Evolutionary conservation across 2,113 vertebrate species (phyloP).

Genomic region (Paraplagusia blochii): DNA sequence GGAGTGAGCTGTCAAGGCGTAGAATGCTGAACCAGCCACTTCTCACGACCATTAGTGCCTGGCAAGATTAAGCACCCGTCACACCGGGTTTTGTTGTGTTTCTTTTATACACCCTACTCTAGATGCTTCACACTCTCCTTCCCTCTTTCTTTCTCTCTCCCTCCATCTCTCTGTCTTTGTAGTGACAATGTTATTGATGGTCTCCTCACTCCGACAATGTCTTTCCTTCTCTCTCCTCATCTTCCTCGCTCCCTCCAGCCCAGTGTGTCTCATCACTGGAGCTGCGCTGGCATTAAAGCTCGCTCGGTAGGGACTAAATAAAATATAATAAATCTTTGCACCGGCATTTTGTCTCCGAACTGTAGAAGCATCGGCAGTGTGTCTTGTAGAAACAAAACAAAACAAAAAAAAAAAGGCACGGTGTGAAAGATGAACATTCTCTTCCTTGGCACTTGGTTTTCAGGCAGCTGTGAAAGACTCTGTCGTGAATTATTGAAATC

Average conservation of each 20-base stretch:
- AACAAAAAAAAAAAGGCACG: background rate
- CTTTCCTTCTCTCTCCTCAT: constrained; percentile 24
- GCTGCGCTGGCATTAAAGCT: background rate
- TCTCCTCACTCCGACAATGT: constrained; percentile 63
- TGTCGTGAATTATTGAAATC: constrained; percentile 71
- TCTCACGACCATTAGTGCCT: constrained; percentile 62
- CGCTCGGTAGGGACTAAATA: constrained; percentile 1
- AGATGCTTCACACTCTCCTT: constrained; percentile 37
- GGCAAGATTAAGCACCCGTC: constrained; percentile 61
- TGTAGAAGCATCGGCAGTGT: constrained; percentile 9
- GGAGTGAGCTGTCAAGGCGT: constrained; percentile 71
- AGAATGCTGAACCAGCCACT: constrained; percentile 51
- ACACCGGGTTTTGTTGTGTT: constrained; percentile 55
- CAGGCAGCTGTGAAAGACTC: constrained; percentile 29
- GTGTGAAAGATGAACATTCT: constrained; percentile 5
- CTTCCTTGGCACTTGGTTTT: constrained; percentile 1
- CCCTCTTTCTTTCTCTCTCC: constrained; percentile 42
- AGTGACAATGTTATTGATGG: constrained; percentile 70
- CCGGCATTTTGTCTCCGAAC: constrained; percentile 15
- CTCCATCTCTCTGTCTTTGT: constrained; percentile 49
- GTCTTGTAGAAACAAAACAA: background rate
- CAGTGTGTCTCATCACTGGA: constrained; percentile 13
- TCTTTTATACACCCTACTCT: constrained; percentile 58
- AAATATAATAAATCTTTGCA: constrained; percentile 26
- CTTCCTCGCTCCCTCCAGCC: constrained; percentile 10